A percentile compares a stretch with the other conserved stretches of the same genome.
Conservation (phyloP, 1,140 invertebrate species). For the Archegozetes longisetosus region DNA sequence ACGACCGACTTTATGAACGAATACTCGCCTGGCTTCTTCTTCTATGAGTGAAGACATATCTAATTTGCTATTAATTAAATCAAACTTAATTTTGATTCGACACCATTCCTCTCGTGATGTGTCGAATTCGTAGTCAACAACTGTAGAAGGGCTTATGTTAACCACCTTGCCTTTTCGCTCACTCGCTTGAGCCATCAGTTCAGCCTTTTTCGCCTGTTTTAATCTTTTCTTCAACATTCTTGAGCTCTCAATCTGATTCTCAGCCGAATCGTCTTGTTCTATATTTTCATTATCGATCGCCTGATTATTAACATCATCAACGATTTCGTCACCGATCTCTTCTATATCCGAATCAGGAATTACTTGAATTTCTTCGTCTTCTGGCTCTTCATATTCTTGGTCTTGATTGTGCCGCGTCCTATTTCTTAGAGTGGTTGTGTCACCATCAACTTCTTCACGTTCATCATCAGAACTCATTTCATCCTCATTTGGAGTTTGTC, state of each 20-base stretch:
- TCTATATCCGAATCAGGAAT: slow-evolving; percentile 23
- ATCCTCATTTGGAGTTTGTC: slow-evolving; percentile 30
- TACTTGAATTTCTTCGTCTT: slow-evolving; percentile 44
- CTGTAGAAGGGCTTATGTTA: slow-evolving; percentile 26
- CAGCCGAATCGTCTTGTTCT: neutral
- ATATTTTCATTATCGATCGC: slow-evolving; percentile 24
- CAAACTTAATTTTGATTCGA: slow-evolving; percentile 48
- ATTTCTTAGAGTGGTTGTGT: slow-evolving; percentile 39
- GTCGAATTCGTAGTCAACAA: slow-evolving; percentile 58
- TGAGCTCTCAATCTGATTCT: neutral
- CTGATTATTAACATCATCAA: neutral
- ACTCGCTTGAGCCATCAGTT: neutral
- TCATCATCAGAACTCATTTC: slow-evolving; percentile 45
- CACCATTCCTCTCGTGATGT: slow-evolving; percentile 51
- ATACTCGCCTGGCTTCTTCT: slow-evolving; percentile 47
- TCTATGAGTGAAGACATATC: slow-evolving; percentile 64
- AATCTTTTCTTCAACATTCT: no score
- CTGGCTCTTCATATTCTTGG: slow-evolving; percentile 61
- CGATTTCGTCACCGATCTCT: slow-evolving; percentile 17
- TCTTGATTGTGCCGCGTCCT: slow-evolving; percentile 41
- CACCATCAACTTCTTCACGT: slow-evolving; percentile 34
- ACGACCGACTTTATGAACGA: slow-evolving; percentile 16
- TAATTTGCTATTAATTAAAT: slow-evolving; percentile 30
- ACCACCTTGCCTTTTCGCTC: slow-evolving; percentile 1
- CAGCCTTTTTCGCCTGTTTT: neutral